Evolutionary conservation across 64 coral and sea anemone genomes (phyloP), one percentile per base, ranked within the genome.

Genomic region (Exaiptasia diaphana): DNA sequence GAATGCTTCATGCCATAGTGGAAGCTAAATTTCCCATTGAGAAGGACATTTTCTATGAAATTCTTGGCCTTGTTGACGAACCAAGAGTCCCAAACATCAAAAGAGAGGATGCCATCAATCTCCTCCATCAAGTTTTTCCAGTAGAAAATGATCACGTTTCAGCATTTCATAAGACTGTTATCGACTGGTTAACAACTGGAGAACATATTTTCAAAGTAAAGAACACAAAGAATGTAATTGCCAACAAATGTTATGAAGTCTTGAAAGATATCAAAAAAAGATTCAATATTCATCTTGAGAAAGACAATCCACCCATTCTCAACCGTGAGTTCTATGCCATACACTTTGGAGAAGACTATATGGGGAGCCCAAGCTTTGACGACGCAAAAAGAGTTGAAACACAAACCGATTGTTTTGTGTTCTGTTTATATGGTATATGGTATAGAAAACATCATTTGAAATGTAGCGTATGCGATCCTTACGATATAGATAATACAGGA

Each of bases 161-260:
- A 18, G 50, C 61, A 27, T 59, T 85, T 41, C 81, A 85, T 53
- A 85, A 85, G 22, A 44, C 81, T 35, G 41, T 82, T 1, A 46
- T 67, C 22, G 81, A 85, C 24, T 85, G 67, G 67, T 74, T 85
- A 29, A 73, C 38, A 38, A 44, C 6, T 23, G 34, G 27, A 3
- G n/a, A 46, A 46, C 43, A 46, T 8, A 46, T 15, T 46, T 46
- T 46, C 6, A 46, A 46, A 46, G 37, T 29, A 85, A 53, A 74
- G 1, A 18, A 74, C 18, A 68, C 67, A 9, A 68, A 85, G 4
- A 18, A 73, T 18, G 55, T 85, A 18, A 65, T 85, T 74, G 36
- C 18, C 0, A 7, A 48, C 15, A 32, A 73, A 58, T 85, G 81
- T 22, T 23, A 25, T 5, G 5, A 27, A 22, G 81, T 60, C 8